These are phyloP conservation scores for Mohoua ochrocephala DNA, from an alignment of 2,113 vertebrate species.

Conservation along the genomic window DNA sequence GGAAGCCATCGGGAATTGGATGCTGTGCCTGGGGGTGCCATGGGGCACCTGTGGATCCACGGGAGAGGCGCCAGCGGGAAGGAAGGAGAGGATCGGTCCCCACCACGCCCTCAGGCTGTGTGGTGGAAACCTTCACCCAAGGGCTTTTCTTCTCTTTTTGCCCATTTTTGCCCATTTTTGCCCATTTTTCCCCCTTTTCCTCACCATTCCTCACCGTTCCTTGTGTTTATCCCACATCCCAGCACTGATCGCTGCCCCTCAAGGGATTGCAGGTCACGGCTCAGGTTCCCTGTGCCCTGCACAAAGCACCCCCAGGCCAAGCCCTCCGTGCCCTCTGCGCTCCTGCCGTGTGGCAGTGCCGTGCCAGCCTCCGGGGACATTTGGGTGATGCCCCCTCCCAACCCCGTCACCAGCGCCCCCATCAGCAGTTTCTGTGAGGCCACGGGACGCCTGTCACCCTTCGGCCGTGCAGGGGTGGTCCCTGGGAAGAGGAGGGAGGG, in stretches of 20 bases:
- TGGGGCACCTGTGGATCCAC: fast-evolving
- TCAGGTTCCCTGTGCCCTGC: background rate
- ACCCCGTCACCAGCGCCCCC: fast-evolving
- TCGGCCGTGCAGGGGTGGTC: background rate
- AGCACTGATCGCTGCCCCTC: too few species aligned
- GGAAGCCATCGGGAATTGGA: fast-evolving
- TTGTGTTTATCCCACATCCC: background rate
- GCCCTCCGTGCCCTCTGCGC: too few species aligned
- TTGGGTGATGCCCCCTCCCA: background rate
- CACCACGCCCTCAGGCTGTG: fast-evolving
- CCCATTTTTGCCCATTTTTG: fast-evolving
- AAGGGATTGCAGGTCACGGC: fast-evolving
- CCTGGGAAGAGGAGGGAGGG: background rate
- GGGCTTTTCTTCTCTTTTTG: background rate
- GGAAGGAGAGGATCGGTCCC: background rate
- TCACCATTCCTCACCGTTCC: background rate
- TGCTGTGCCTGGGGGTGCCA: background rate
- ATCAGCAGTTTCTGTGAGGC: background rate
- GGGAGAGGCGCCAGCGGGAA: background rate
- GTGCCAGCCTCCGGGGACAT: background rate
- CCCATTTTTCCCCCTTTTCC: fast-evolving
- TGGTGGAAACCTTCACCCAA: background rate
- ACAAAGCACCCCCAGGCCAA: background rate
- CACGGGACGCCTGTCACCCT: background rate
- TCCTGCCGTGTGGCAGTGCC: background rate